Conservation (phyloP, 2,113 vertebrate species). For the Gallinago media region DNA sequence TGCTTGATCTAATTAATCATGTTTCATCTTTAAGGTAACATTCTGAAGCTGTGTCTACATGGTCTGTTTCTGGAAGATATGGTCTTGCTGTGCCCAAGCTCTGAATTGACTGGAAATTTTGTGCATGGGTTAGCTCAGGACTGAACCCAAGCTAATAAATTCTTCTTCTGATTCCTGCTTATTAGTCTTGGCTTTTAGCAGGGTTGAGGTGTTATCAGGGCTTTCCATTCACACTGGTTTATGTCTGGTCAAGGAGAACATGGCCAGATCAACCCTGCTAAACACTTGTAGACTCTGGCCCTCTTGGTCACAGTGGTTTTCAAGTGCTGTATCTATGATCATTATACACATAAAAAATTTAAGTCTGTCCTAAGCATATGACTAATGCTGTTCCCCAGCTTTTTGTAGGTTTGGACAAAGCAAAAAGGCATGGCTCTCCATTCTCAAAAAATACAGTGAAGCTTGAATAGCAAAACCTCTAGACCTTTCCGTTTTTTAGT, state of each 20-base stretch:
- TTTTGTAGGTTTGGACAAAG: neutral
- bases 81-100: neutral
- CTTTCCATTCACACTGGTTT: neutral
- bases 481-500: neutral
- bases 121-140: neutral
- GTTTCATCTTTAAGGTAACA: neutral
- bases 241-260: neutral
- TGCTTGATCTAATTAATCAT: neutral
- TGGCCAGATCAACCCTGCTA: neutral
- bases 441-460: neutral
- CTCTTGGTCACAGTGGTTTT: neutral
- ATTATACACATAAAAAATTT: neutral
- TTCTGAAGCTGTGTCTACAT: neutral
- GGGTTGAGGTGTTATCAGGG: neutral
- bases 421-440: neutral
- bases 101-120: neutral
- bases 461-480: neutral
- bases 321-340: rapidly evolving
- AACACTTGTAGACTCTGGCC: neutral
- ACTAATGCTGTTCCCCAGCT: neutral
- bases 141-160: neutral
- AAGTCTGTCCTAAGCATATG: neutral
- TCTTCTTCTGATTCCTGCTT: neutral
- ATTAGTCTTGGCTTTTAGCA: neutral
- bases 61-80: neutral